These are phyloP conservation scores for Drosophila willistoni DNA, from an alignment of 1,140 invertebrate species.

Conservation along the genomic window DNA sequence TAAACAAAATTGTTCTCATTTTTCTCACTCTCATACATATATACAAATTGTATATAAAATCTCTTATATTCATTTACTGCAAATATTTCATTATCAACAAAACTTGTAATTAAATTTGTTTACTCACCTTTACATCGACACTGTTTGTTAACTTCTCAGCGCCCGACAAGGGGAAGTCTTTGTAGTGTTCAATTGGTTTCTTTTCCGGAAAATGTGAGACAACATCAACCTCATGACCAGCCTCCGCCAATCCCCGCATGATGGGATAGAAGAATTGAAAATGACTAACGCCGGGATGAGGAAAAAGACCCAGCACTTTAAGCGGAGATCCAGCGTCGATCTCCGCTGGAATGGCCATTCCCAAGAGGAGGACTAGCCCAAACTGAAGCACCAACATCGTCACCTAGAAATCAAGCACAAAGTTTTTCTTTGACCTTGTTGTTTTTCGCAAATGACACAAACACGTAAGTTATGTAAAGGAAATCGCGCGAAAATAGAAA, in stretches of 20 bases:
- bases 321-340: conserved; percentile 83
- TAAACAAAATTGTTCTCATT: too few species aligned
- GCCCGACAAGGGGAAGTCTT: conserved; percentile 84
- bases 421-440: conserved; percentile 54
- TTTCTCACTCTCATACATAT: too few species aligned
- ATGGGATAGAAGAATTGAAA: conserved; percentile 88
- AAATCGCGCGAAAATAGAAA: conserved; percentile 34
- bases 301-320: conserved; percentile 87
- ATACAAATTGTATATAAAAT: too few species aligned
- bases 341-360: conserved; percentile 10
- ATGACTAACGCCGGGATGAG: conserved; percentile 89
- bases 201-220: conserved; percentile 87
- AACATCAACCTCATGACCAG: conserved; percentile 89
- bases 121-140: conserved; percentile 71
- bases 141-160: conserved; percentile 72
- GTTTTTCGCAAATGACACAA: conserved; percentile 60
- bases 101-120: background rate
- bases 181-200: conserved; percentile 85
- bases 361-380: conserved; percentile 25
- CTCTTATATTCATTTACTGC: too few species aligned
- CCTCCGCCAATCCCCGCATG: conserved; percentile 85
- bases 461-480: conserved; percentile 67
- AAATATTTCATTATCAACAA: too few species aligned
- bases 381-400: conserved; percentile 20
- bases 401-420: conserved; percentile 24